phyloP scores from a whole-genome alignment of 2,888 invertebrate genomes.

The Lumbricus terrestris region DNA sequence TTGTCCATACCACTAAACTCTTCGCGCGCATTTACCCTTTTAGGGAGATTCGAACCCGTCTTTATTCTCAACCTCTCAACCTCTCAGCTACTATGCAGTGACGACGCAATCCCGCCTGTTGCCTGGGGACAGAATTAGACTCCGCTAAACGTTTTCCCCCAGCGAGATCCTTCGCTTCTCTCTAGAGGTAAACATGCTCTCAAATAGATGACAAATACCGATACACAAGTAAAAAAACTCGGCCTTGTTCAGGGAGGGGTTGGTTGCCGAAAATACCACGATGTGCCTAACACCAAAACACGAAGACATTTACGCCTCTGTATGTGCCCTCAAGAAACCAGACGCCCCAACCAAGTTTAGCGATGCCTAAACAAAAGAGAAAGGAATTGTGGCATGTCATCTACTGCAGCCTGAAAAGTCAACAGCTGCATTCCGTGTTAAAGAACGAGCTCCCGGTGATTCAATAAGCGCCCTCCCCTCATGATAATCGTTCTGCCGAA shows the following conservation, averaged over 20 bases:
- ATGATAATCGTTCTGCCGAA: conserved; percentile 3
- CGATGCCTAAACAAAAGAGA: background rate
- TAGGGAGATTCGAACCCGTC: too few relatives aligned
- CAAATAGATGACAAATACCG: background rate
- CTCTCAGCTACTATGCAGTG: background rate
- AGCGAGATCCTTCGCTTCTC: background rate
- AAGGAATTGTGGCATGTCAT: background rate
- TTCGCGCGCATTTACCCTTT: too few relatives aligned
- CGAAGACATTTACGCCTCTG: background rate
- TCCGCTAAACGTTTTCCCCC: too few relatives aligned
- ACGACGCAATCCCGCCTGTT: background rate
- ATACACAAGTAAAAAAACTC: background rate
- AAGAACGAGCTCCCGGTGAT: background rate
- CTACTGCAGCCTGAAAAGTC: background rate
- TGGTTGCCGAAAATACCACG: background rate
- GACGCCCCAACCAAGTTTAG: background rate
- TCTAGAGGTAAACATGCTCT: background rate
- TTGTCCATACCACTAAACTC: too few relatives aligned
- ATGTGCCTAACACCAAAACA: background rate
- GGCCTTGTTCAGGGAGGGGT: background rate
- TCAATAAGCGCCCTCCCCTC: background rate
- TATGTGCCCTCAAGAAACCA: background rate
- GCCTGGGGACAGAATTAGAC: background rate
- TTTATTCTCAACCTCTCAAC: background rate
- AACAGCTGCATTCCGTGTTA: background rate